Evolutionary conservation across 2,888 invertebrate species (phyloP).

Genomic region (Drosophila atroscutellata): DNA sequence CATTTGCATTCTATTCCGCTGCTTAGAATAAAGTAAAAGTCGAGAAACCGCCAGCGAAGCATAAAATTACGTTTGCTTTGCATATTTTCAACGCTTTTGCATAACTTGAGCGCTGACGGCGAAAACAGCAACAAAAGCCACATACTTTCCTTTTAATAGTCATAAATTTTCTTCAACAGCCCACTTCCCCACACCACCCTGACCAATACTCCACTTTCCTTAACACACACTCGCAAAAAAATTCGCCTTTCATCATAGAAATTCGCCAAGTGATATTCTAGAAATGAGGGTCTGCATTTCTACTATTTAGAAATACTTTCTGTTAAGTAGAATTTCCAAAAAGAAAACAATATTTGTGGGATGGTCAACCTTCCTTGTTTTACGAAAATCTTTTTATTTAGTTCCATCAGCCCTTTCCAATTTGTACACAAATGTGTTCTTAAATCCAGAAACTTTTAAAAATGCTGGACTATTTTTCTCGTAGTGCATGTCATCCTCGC

Average conservation of each 20-base stretch:
- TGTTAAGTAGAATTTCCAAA: background rate
- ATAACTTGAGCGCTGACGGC: constrained; percentile 63
- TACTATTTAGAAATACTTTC: background rate
- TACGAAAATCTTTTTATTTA: background rate
- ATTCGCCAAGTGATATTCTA: background rate
- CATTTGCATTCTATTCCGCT: constrained; percentile 50
- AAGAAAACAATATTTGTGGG: background rate
- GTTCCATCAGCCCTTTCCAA: background rate
- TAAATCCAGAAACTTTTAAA: no score
- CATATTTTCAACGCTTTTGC: constrained; percentile 76
- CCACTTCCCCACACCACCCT: constrained; percentile 9
- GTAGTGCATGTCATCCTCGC: constrained; percentile 43
- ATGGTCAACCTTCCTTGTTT: background rate
- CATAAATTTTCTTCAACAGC: constrained; percentile 72
- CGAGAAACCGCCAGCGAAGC: constrained; percentile 41
- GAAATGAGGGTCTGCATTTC: background rate
- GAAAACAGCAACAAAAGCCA: constrained; percentile 74
- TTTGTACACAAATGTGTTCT: background rate
- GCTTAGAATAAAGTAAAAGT: background rate
- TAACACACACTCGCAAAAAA: background rate
- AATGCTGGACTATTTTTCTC: background rate
- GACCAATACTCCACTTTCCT: background rate
- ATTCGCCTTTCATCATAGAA: background rate
- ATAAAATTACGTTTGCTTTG: constrained; percentile 77
- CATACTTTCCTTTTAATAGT: constrained; percentile 79